These are phyloP conservation scores for Erinaceus europaeus DNA, from an alignment of 2,113 vertebrate species.

Conservation along the genomic window DNA sequence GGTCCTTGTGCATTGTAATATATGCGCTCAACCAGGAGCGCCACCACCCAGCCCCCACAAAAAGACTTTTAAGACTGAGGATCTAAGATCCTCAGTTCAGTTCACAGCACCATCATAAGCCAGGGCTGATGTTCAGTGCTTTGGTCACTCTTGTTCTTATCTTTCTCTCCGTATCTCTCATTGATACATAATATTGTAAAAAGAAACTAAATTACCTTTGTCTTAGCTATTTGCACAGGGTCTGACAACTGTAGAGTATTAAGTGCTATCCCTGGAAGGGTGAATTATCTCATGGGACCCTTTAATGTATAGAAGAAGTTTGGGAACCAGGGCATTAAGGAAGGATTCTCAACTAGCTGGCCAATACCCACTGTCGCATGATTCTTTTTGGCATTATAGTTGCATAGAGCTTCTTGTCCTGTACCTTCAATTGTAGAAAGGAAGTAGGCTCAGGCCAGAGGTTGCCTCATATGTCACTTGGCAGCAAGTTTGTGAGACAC, in stretches of 20 bases:
- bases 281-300: background rate
- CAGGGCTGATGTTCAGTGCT: no score
- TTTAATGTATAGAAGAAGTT: background rate
- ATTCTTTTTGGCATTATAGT: background rate
- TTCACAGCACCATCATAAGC: no score
- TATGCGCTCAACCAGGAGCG: no score
- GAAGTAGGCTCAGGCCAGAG: background rate
- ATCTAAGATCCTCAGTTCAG: no score
- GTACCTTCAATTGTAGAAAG: slow-evolving; percentile 2
- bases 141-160: no score
- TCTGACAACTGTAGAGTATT: background rate
- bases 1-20: no score
- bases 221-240: background rate
- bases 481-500: background rate
- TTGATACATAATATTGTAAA: no score
- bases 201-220: no score
- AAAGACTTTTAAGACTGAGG: no score
- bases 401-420: background rate
- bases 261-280: background rate
- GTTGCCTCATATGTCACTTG: background rate
- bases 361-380: background rate
- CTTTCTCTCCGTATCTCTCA: no score
- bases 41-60: no score
- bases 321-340: background rate
- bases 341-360: background rate